Conservation (phyloP, 2,113 vertebrate genomes). For the Alexandromys fortis region DNA sequence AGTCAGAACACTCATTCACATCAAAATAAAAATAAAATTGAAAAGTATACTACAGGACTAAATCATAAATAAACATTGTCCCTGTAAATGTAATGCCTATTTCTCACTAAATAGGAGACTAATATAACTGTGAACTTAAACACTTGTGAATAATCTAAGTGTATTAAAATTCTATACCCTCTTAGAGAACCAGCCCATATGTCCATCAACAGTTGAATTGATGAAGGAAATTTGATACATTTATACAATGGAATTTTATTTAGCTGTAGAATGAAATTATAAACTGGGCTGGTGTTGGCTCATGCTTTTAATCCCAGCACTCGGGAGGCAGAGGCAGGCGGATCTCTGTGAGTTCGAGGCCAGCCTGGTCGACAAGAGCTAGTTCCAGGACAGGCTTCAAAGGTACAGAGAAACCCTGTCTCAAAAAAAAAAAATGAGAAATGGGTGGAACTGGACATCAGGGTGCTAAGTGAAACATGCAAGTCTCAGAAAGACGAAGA, state of each 20-base stretch:
- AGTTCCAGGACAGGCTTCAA: too few species aligned
- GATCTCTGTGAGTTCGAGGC: too few species aligned
- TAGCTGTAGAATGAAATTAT: neutral
- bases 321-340: too few species aligned
- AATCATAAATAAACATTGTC: constrained; percentile 21
- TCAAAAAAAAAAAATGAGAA: neutral
- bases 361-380: too few species aligned
- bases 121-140: constrained; percentile 23
- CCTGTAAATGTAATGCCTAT: neutral
- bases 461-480: neutral
- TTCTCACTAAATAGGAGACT: neutral
- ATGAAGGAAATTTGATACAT: neutral
- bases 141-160: constrained; percentile 26
- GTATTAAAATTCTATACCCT: neutral
- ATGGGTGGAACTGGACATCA: neutral
- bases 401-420: too few species aligned
- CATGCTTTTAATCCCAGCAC: too few species aligned
- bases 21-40: neutral
- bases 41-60: neutral
- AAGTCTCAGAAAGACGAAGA: neutral
- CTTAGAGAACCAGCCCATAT: neutral
- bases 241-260: neutral
- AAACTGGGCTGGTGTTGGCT: too few species aligned
- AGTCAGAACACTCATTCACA: neutral
- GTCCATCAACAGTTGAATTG: neutral